phyloP scores from a whole-genome alignment of 2,888 invertebrate species.

The Lasiommata megera region DNA sequence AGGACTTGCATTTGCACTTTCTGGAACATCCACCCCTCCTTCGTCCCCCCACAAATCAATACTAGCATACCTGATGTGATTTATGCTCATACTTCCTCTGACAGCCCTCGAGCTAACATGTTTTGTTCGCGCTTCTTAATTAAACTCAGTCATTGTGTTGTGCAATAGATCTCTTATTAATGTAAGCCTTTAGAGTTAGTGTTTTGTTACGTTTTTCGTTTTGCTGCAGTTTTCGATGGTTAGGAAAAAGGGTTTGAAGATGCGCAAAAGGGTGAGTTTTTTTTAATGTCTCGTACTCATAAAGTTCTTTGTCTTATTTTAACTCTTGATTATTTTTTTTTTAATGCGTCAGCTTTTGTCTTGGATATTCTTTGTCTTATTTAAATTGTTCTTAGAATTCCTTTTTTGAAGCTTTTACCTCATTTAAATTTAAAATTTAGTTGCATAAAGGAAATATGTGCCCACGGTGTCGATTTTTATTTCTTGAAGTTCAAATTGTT shows the following conservation, averaged over 20 bases:
- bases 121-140: not conserved
- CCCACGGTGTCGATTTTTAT: too few relatives aligned
- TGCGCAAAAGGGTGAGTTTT: conserved; percentile 6
- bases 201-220: not conserved
- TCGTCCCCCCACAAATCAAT: conserved; percentile 25
- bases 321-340: not conserved
- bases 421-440: too few relatives aligned
- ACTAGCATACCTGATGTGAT: conserved; percentile 14
- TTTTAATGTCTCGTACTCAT: not conserved
- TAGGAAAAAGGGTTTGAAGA: not conserved
- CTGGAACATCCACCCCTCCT: conserved; percentile 17
- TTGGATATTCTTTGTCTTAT: not conserved
- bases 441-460: too few relatives aligned
- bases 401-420: not conserved
- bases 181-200: not conserved
- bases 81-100: conserved; percentile 3
- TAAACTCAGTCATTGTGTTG: not conserved
- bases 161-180: not conserved
- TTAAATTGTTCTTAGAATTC: not conserved
- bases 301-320: not conserved
- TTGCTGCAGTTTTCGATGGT: not conserved
- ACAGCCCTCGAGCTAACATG: not conserved
- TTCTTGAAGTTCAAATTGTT: too few relatives aligned
- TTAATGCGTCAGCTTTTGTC: not conserved
- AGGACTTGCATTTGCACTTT: conserved; percentile 26